These are phyloP conservation scores for Riptortus pedestris DNA, from an alignment of 1,140 invertebrate species.

Conservation along the genomic window DNA sequence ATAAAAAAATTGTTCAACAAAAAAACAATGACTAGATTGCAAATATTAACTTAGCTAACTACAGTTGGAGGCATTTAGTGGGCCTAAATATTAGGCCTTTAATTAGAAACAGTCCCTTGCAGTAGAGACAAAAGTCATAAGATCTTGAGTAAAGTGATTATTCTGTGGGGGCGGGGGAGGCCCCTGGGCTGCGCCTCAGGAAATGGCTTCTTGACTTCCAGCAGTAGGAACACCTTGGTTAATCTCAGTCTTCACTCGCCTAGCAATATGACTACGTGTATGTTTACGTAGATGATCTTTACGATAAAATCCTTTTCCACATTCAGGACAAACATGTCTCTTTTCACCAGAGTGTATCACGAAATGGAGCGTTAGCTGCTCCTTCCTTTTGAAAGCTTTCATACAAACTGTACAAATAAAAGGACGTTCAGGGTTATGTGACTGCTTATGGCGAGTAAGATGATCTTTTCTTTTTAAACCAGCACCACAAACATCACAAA, in stretches of 20 bases:
- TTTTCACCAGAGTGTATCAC: slow-evolving; percentile 40
- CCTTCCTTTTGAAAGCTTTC: slow-evolving; percentile 46
- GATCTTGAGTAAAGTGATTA: slow-evolving; percentile 30
- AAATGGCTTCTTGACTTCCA: slow-evolving; percentile 18
- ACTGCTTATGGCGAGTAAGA: slow-evolving; percentile 42
- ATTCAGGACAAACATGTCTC: slow-evolving; percentile 46
- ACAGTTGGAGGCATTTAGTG: not conserved
- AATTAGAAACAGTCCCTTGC: slow-evolving; percentile 33
- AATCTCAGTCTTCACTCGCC: slow-evolving; percentile 63
- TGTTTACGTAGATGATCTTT: slow-evolving; percentile 51
- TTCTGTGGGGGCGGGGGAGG: slow-evolving; percentile 1
- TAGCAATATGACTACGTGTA: slow-evolving; percentile 44
- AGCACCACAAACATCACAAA: slow-evolving; percentile 45
- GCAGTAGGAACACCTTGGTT: slow-evolving; percentile 45
- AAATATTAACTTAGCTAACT: not conserved
- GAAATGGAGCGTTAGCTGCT: slow-evolving; percentile 45
- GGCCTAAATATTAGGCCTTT: not conserved
- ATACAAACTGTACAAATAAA: slow-evolving; percentile 44
- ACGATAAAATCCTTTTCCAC: slow-evolving; percentile 48
- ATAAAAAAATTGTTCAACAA: too few species aligned
- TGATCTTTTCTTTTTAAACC: slow-evolving; percentile 44
- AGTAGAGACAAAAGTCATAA: slow-evolving; percentile 34
- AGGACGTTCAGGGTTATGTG: slow-evolving; percentile 44
- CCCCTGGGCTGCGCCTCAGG: slow-evolving; percentile 32
- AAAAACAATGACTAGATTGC: not conserved